Evolutionary conservation across 1,140 invertebrate genomes (phyloP), one percentile per base, ranked within the genome.

Genomic region (Phthorimaea operculella): DNA sequence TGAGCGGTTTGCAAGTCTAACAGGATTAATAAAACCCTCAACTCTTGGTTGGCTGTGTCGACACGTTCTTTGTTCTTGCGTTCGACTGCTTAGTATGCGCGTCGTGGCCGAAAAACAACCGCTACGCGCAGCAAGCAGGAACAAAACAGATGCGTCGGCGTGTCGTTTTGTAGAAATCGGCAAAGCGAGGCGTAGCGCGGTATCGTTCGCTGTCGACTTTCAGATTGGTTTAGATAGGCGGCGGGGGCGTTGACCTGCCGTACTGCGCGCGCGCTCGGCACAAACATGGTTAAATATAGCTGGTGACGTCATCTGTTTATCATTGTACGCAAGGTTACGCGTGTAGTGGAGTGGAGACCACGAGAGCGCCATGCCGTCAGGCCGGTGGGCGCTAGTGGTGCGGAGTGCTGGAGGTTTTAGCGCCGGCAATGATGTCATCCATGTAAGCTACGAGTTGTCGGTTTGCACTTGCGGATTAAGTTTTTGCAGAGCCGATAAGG

Each of bases 241-340:
- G 59, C 54, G 58, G 60, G 70, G 62, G 52, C 74, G 59, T 74
- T 69, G 74, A 80, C 72, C 74, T 66, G 75, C 70, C 76, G 58
- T 2, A 28, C 21, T 69, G 77, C 77, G 75, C 55, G n/a, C 54
- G 44, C 44, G 44, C 53, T 45, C 56, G 52, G 65, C 64, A 66
- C 61, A 62, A 64, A 64, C 74, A 62, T 54, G 68, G 63, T 59
- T 79, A 81, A 68, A 77, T 71, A 81, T 83, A 81, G 66, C 60
- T 44, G 6, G 70, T 81, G 76, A 83, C 78, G 80, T 83, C 75
- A 80, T 68, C 62, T 83, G 78, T 83, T 83, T 79, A 81, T 73
- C 76, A 70, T 63, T 63, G 69, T 71, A 74, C 72, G 76, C 79
- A 83, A 83, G 79, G 79, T 83, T 83, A 81, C 76, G 72, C 68